These are phyloP conservation scores for Metaphire vulgaris DNA, from an alignment of 1,140 invertebrate species.

Conservation along the genomic window DNA sequence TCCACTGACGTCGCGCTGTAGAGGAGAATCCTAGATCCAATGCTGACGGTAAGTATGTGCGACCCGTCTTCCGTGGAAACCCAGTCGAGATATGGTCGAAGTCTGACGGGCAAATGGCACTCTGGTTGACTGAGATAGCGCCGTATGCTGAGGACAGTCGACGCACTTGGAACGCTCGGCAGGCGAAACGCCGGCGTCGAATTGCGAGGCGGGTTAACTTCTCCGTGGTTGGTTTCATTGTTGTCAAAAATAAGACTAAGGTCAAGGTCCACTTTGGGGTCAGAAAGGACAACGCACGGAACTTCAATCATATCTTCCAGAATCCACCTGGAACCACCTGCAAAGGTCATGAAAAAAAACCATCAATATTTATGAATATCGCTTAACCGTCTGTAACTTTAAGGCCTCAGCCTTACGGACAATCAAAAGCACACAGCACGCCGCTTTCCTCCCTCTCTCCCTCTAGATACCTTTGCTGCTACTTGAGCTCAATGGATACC, in stretches of 20 bases:
- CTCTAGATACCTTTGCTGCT: too few relatives aligned
- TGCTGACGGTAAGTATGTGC: constrained; percentile 91
- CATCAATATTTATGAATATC: too few relatives aligned
- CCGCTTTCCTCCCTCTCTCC: too few relatives aligned
- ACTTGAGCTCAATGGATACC: too few relatives aligned
- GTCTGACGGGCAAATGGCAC: constrained; percentile 46
- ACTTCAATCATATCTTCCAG: constrained; percentile 72
- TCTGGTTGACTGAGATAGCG: constrained; percentile 12
- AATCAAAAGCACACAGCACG: too few relatives aligned
- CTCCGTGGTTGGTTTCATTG: background rate
- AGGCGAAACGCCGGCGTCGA: background rate
- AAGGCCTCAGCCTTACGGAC: too few relatives aligned
- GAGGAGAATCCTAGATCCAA: constrained; percentile 72
- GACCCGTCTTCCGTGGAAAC: constrained; percentile 97
- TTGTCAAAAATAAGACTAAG: constrained; percentile 34
- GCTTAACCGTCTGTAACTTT: too few relatives aligned
- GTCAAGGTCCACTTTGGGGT: constrained; percentile 47
- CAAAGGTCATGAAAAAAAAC: constrained; percentile 23
- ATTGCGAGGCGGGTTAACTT: background rate
- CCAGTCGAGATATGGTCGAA: constrained; percentile 88
- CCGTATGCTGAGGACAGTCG: constrained; percentile 15
- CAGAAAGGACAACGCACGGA: constrained; percentile 47
- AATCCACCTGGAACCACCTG: constrained; percentile 87
- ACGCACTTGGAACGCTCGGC: constrained; percentile 10
- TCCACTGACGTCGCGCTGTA: constrained; percentile 54